These are phyloP conservation scores for Parasteatoda tepidariorum DNA, from an alignment of 1,140 invertebrate genomes.

Conservation along the genomic window DNA sequence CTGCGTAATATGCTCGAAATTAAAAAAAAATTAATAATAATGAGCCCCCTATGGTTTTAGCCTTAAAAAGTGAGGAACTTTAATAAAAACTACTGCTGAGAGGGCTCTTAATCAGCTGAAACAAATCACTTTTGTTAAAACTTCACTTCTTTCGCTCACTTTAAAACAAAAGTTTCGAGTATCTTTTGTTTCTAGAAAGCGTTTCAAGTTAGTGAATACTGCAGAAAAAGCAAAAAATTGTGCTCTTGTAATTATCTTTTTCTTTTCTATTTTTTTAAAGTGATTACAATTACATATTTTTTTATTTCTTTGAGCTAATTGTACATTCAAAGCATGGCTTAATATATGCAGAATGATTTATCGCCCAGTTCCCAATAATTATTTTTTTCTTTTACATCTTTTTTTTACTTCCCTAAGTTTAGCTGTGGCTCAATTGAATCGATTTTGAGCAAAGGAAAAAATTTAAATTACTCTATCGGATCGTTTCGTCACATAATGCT, in stretches of 20 bases:
- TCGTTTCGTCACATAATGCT: too few relatives aligned
- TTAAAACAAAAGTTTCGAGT: too few relatives aligned
- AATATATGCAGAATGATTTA: conserved; percentile 22
- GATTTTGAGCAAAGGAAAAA: background rate
- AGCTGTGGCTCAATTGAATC: conserved; percentile 1
- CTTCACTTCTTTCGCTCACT: too few relatives aligned
- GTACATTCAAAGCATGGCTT: background rate
- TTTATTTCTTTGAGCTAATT: conserved; percentile 6
- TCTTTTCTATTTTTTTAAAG: background rate
- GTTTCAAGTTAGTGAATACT: too few relatives aligned
- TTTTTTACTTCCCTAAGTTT: background rate
- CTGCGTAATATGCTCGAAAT: too few relatives aligned
- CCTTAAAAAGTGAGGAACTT: too few relatives aligned
- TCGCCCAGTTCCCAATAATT: background rate
- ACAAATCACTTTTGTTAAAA: too few relatives aligned
- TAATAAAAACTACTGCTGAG: too few relatives aligned
- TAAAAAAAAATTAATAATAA: too few relatives aligned
- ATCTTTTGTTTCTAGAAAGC: too few relatives aligned
- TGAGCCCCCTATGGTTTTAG: too few relatives aligned
- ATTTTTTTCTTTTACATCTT: conserved; percentile 16
- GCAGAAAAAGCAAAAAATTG: background rate
- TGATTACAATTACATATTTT: background rate
- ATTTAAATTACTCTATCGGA: conserved; percentile 13
- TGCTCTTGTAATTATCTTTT: background rate
- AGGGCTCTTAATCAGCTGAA: too few relatives aligned